These are phyloP conservation scores for Macropis europaea DNA, from an alignment of 2,888 invertebrate genomes.

Conservation along the genomic window DNA sequence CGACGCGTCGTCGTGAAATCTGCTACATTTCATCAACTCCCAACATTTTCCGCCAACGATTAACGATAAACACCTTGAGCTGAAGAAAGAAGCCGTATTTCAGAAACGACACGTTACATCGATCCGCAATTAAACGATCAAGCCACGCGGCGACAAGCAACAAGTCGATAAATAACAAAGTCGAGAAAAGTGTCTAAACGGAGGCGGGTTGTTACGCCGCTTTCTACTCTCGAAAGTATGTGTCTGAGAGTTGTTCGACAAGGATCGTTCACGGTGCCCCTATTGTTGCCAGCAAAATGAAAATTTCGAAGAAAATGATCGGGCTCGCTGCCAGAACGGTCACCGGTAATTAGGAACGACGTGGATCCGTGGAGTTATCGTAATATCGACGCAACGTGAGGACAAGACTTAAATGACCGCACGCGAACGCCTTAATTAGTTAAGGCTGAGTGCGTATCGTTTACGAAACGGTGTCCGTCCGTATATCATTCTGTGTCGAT, in stretches of 20 bases:
- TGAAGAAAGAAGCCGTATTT: background rate
- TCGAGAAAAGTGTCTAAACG: background rate
- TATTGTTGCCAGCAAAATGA: slow-evolving; percentile 25
- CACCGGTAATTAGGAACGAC: slow-evolving; percentile 27
- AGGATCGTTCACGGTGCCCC: slow-evolving; percentile 10
- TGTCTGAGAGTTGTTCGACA: background rate
- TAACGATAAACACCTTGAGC: background rate
- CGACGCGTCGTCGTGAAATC: slow-evolving; percentile 13
- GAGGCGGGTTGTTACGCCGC: slow-evolving; percentile 17
- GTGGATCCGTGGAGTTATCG: slow-evolving; percentile 17
- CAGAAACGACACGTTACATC: slow-evolving; percentile 20
- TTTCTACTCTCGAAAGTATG: slow-evolving; percentile 17
- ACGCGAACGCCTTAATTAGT: slow-evolving; percentile 47
- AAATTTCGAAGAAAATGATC: background rate
- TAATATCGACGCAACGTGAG: slow-evolving; percentile 19
- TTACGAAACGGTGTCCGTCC: slow-evolving; percentile 21
- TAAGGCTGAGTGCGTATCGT: slow-evolving; percentile 25
- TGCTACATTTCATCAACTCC: background rate
- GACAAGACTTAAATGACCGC: slow-evolving; percentile 26
- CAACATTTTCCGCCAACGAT: slow-evolving; percentile 1
- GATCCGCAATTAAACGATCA: slow-evolving; percentile 28
- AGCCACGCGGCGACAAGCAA: background rate
- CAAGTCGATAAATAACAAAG: background rate
- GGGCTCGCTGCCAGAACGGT: background rate
- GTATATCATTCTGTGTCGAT: slow-evolving; percentile 39